Percentiles rank a stretch among this genome's conserved stretches.
phyloP scores from a whole-genome alignment of 2,888 invertebrate genomes.

The Mechanitis messenoides region DNA sequence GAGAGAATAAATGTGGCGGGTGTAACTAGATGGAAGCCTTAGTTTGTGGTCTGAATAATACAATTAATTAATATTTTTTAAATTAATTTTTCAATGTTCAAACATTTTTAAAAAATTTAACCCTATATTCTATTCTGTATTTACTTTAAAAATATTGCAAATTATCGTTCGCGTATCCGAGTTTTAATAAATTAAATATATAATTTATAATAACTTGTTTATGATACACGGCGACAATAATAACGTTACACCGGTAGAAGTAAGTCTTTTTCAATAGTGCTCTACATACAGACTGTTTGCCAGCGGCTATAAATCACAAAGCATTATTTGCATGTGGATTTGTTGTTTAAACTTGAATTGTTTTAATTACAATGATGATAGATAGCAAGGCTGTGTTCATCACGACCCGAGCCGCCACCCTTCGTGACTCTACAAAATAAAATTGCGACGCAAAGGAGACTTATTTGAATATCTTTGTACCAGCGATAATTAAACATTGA shows the following conservation, averaged over 20 bases:
- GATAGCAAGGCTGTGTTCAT: constrained; percentile 39
- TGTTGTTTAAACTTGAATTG: constrained; percentile 38
- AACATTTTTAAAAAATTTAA: too few species aligned
- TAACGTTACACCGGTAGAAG: constrained; percentile 10
- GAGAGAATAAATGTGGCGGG: too few species aligned
- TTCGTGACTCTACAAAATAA: constrained; percentile 38
- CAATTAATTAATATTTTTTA: too few species aligned
- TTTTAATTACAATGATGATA: constrained; percentile 36
- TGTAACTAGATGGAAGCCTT: too few species aligned
- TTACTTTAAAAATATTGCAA: too few species aligned
- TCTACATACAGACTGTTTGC: constrained; percentile 28
- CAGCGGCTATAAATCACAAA: constrained; percentile 33
- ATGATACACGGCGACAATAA: constrained; percentile 3
- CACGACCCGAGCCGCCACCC: constrained; percentile 35
- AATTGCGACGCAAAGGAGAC: constrained; percentile 26
- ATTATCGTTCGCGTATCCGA: too few species aligned
- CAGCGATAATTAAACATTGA: constrained; percentile 36
- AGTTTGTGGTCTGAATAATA: too few species aligned
- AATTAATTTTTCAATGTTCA: too few species aligned
- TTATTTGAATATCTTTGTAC: constrained; percentile 37
- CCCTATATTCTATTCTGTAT: too few species aligned
- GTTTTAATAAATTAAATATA: too few species aligned
- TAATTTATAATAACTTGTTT: neutral
- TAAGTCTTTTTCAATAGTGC: constrained; percentile 16
- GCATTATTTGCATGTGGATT: constrained; percentile 33